These are phyloP conservation scores for Ptychoptera albimana DNA, from an alignment of 2,888 invertebrate species.

Conservation along the genomic window DNA sequence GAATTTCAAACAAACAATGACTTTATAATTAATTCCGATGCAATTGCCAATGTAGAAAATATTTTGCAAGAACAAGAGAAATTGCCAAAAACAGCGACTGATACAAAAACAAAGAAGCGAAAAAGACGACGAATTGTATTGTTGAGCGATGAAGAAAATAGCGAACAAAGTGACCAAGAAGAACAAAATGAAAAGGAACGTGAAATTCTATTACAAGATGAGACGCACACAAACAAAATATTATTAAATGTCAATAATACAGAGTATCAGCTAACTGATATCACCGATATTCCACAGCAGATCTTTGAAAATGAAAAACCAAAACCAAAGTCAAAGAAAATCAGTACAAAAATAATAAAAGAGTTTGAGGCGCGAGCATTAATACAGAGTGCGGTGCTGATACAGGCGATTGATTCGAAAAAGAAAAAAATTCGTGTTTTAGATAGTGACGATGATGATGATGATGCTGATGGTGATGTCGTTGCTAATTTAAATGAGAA, in stretches of 20 bases:
- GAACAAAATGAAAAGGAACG: not conserved
- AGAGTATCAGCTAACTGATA: no score
- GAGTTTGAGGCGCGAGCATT: conserved; percentile 5
- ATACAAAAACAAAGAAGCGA: no score
- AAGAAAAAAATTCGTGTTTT: conserved; percentile 3
- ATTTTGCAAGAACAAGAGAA: no score
- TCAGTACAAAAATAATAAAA: conserved; percentile 5
- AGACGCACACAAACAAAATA: no score
- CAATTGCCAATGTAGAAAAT: no score
- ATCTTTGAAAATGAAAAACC: conserved; percentile 2
- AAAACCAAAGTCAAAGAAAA: conserved; percentile 7
- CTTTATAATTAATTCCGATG: no score
- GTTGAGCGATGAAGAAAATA: not conserved
- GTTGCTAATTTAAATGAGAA: not conserved
- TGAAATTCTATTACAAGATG: not conserved
- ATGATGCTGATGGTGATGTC: not conserved
- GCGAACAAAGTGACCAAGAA: not conserved
- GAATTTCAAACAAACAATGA: no score
- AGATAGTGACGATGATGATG: conserved; percentile 6
- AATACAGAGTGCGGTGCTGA: conserved; percentile 3
- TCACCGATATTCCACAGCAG: not conserved
- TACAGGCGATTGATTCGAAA: not conserved
- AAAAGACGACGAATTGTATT: not conserved
- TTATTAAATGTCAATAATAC: no score
- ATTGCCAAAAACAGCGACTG: no score